phyloP scores from a whole-genome alignment of 2,113 vertebrate genomes.

The Percopsis transmontana region DNA sequence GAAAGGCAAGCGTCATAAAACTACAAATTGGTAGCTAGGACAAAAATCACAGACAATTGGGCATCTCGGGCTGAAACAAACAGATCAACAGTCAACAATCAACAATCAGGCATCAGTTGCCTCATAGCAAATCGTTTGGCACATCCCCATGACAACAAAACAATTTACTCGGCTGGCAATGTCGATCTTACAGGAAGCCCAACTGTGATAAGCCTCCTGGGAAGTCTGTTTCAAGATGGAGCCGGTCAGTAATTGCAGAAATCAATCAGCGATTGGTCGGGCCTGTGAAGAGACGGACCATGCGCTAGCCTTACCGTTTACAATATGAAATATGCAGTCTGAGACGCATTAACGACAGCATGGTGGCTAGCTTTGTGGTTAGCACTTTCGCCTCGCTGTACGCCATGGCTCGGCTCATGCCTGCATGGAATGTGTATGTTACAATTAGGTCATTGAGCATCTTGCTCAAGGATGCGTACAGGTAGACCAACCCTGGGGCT shows the following conservation, averaged over 20 bases:
- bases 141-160: slow-evolving; percentile 1
- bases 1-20: slow-evolving; percentile 47
- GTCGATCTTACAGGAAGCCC: slow-evolving; percentile 21
- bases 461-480: too few relatives aligned
- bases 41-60: slow-evolving; percentile 32
- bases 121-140: slow-evolving; percentile 3
- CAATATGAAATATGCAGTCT: neutral
- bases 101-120: slow-evolving; percentile 5
- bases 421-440: too few relatives aligned
- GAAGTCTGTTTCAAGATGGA: slow-evolving; percentile 49
- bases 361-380: too few relatives aligned
- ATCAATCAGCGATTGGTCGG: slow-evolving; percentile 50
- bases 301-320: neutral
- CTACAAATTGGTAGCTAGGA: slow-evolving; percentile 36
- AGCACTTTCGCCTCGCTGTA: too few relatives aligned
- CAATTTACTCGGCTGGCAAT: slow-evolving; percentile 22
- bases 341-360: neutral
- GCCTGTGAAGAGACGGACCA: slow-evolving; percentile 39
- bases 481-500: too few relatives aligned
- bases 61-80: slow-evolving; percentile 36
- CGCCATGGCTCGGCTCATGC: too few relatives aligned
- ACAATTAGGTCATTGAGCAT: too few relatives aligned
- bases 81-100: slow-evolving; percentile 37
- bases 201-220: slow-evolving; percentile 8
- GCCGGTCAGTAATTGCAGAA: slow-evolving; percentile 53